Base-by-base conservation (phyloP, 2,888 invertebrate species). In the Hirtodrosophila duncani region DNA sequence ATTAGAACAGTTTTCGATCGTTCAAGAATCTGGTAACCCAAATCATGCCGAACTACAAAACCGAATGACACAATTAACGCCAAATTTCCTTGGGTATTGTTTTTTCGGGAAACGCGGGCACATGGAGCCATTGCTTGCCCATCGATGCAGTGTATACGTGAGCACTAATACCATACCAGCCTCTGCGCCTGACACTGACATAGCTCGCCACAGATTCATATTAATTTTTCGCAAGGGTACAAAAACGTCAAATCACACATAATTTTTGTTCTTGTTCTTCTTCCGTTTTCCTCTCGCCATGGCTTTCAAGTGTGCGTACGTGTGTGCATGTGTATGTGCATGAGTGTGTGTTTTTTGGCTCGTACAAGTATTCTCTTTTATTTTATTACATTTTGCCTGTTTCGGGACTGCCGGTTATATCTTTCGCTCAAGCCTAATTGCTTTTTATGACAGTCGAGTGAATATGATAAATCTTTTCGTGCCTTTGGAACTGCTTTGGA, bases 381-480 rank as follows among this genome's bases (percentile, higher is more conserved):
- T 48, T 50, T 58, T 43, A 18, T 27, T 53, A 37, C 34, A 72
- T 67, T 74, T n/a, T n/a, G n/a, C n/a, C n/a, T n/a, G n/a, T n/a
- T n/a, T 74, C 34, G 56, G 49, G 55, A 37, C 56, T 70, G 75
- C 41, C 55, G 62, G 48, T 52, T 46, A 43, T 72, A 68, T 72
- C 56, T 67, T 58, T 52, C 57, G 64, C 53, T 51, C 46, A 38
- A 41, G 66, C 62, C 71, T 75, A 75, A 75, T 75, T 75, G 67
- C 75, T 78, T 75, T 72, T 78, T 74, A 74, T 75, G 75, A 78
- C 75, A 75, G 68, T 74, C 62, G 64, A 64, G 46, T 64, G 72
- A 77, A 72, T 77, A 77, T 72, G 77, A 72, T 72, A 72, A 77
- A 72, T 72, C 72, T 77, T 60, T 62, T 49, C 30, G 44, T 48